These are phyloP conservation scores for Rhinoderma darwinii DNA, from an alignment of 2,113 vertebrate genomes.

Conservation along the genomic window DNA sequence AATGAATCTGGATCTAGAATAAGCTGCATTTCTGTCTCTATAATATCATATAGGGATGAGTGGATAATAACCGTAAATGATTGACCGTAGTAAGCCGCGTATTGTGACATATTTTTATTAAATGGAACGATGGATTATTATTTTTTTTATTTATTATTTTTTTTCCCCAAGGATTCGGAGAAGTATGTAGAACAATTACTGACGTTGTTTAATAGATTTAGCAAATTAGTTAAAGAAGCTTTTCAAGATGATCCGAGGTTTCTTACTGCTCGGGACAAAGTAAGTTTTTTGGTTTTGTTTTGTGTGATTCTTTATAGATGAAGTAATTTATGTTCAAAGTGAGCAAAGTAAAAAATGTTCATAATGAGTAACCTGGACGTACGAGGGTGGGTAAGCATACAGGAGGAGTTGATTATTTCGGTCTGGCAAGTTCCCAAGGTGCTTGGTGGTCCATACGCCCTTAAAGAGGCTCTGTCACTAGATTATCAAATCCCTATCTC, in stretches of 20 bases:
- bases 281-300: conserved; percentile 65
- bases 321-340: too few relatives aligned
- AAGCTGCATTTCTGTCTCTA: not conserved
- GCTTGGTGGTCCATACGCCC: too few relatives aligned
- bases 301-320: too few relatives aligned
- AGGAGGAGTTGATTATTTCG: too few relatives aligned
- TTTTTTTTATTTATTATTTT: conserved; percentile 43
- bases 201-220: conserved; percentile 97
- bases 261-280: conserved; percentile 98
- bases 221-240: conserved; percentile 96
- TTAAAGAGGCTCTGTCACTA: too few relatives aligned
- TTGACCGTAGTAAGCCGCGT: not conserved
- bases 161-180: conserved; percentile 87
- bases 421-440: too few relatives aligned
- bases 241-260: conserved; percentile 98
- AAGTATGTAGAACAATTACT: conserved; percentile 98
- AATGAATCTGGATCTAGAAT: not conserved
- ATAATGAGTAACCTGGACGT: too few relatives aligned
- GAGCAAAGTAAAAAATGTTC: too few relatives aligned
- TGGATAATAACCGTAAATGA: not conserved
- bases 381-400: too few relatives aligned
- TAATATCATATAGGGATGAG: too few relatives aligned
- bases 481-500: too few relatives aligned
- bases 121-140: not conserved
- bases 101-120: too few relatives aligned